Percentiles rank a stretch among this genome's conserved stretches.
Conservation (phyloP, 2,113 vertebrate species). For the Perca flavescens region DNA sequence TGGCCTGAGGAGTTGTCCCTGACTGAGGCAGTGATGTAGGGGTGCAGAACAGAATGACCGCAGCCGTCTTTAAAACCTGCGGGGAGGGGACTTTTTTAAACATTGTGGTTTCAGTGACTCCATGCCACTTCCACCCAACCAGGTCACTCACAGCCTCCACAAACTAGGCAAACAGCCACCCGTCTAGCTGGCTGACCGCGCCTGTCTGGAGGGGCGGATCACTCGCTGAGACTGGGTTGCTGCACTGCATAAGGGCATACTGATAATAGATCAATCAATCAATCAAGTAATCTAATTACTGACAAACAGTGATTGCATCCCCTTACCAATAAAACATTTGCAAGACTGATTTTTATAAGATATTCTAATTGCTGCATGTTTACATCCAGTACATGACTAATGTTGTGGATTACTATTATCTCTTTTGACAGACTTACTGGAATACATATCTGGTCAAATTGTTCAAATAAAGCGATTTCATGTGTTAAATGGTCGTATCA, state of each 20-base stretch:
- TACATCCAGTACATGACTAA: not conserved
- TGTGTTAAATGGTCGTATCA: too few species aligned
- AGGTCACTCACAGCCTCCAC: slow-evolving; percentile 35
- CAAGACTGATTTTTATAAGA: not conserved
- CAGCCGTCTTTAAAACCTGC: slow-evolving; percentile 21
- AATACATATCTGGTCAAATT: too few species aligned
- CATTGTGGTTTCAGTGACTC: slow-evolving; percentile 54
- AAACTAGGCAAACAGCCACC: slow-evolving; percentile 16
- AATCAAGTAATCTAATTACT: not conserved
- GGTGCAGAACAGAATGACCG: slow-evolving; percentile 19
- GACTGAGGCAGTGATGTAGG: slow-evolving; percentile 14
- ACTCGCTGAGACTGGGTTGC: not conserved
- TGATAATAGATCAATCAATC: slow-evolving; percentile 8
- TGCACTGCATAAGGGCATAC: not conserved
- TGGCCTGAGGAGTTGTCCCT: slow-evolving; percentile 10
- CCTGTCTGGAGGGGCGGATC: slow-evolving; percentile 58
- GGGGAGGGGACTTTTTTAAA: slow-evolving; percentile 58
- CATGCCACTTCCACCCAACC: slow-evolving; percentile 37
- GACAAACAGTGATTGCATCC: not conserved
- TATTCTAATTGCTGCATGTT: not conserved
- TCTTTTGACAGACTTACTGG: not conserved
- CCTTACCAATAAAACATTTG: not conserved
- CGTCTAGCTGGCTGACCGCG: slow-evolving; percentile 33
- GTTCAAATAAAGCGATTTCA: too few species aligned
- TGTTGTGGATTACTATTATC: not conserved